Base-by-base conservation (phyloP, 2,797 vertebrate species). In the Myiotriccus ornatus region DNA sequence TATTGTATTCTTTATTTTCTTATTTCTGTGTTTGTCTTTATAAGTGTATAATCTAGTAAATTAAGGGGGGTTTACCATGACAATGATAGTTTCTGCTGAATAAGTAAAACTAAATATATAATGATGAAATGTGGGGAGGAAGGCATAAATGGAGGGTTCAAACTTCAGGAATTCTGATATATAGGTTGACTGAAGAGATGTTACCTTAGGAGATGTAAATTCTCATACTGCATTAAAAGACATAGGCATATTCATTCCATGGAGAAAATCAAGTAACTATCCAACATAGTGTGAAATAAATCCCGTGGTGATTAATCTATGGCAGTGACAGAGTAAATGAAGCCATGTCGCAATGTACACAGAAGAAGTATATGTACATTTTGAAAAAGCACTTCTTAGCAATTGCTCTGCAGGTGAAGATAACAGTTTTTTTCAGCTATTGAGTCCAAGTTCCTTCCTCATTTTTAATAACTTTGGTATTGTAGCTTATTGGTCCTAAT, bases 241-340 rank as follows among this genome's bases (percentile, higher is more conserved):
- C 41, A 67, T 20, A 63, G 71, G 34, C 3, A 6, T 56, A 22
- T 7, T 95, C n/a, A 63, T 91, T 90, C 87, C 34, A 5, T 41
- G 57, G 62, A 93, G 78, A 74, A 93, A 32, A 56, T 93, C 41
- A 69, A 75, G 25, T 91, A 76, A 75, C 93, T 94, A 91, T n/a
- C 56, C 70, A 76, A 75, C 41, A 62, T 62, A 34, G 24, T 89
- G 47, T 93, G 95, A 96, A 96, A 95, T 83, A 95, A 93, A 69
- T 21, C 15, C 30, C 55, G 28, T 41, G 18, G 49, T 87, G 80
- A 92, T 91, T 91, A 87, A 90, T 91, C 84, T 88, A 1, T 67
- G 55, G 60, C 69, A 92, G 56, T 50, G 84, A 50, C 43, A 79
- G 90, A 93, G 37, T 43, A 67, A 93, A 92, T 83, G 37, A 91